phyloP scores from a whole-genome alignment of 1,140 invertebrate genomes.

The Bombus consobrinus region DNA sequence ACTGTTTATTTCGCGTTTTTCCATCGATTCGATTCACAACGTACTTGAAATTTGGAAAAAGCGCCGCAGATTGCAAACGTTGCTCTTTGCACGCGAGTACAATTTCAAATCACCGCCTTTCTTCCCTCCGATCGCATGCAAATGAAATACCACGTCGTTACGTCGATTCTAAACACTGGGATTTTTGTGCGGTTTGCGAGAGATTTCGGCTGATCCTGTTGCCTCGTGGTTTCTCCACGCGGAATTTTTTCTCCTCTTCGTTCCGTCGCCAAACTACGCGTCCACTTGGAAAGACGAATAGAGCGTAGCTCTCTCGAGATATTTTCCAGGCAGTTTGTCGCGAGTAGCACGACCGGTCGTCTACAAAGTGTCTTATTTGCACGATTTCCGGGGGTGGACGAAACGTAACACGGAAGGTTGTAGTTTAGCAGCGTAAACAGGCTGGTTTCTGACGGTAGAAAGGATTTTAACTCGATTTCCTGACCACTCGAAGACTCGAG shows the following conservation, averaged over 20 bases:
- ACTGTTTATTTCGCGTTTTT: background rate
- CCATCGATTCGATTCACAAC: background rate
- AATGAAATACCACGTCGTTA: conserved; percentile 3
- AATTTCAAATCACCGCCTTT: background rate
- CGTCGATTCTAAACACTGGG: background rate
- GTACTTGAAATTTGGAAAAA: background rate
- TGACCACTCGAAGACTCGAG: conserved; percentile 26
- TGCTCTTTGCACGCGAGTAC: background rate
- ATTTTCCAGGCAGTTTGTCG: background rate
- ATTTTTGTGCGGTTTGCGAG: background rate
- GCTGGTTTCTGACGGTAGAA: conserved; percentile 6
- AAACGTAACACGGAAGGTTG: background rate
- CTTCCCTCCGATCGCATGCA: background rate
- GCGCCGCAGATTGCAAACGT: background rate
- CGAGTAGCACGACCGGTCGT: background rate
- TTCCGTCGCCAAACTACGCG: too few relatives aligned
- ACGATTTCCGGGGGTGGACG: background rate
- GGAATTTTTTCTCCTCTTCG: background rate
- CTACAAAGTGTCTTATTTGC: background rate
- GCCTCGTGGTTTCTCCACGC: too few relatives aligned
- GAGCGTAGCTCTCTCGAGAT: background rate
- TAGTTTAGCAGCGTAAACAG: conserved; percentile 16
- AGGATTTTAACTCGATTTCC: conserved; percentile 55
- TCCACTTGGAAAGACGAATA: background rate
- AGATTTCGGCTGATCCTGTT: too few relatives aligned